Evolutionary conservation across 1,140 invertebrate genomes (phyloP), one percentile per base, ranked within the genome.

Genomic region (Hyles vespertilio): DNA sequence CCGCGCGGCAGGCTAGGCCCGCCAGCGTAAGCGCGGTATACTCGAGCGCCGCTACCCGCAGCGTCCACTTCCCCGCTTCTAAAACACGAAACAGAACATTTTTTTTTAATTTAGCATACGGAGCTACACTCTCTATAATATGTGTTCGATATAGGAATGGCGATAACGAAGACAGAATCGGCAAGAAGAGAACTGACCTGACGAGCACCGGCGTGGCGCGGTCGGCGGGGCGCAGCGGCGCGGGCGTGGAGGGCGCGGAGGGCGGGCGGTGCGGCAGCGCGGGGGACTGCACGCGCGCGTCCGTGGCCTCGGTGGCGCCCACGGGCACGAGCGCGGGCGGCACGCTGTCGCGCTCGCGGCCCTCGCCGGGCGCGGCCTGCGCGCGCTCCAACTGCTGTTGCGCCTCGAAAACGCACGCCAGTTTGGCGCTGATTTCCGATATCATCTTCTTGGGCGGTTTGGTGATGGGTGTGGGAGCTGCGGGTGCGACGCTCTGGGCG

Each of bases 381-480:
- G 32, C 58, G 50, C 43, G 32, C 44, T 32, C 49, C 46, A 40
- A 57, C 58, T 51, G 59, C 65, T 63, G 56, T 55, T 46, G 59
- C 51, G 65, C 61, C 2, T 82, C 80, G 54, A 81, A 84, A 3
- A 75, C 69, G n/a, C 67, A 65, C 46, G 80, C 79, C 5, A 89
- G 59, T 64, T 89, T 88, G 0, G 79, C 82, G 58, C 77, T 87
- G 12, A 87, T 86, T 63, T 89, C 87, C 2, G 84, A 84, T 65
- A 89, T 81, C 84, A 86, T 88, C 66, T 89, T 90, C 65, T 89
- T 89, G 2, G 83, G 83, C 9, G 86, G 89, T 58, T 89, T 89
- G 66, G 79, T 76, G 36, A 84, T 85, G 2, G 81, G 70, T 40
- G 66, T 81, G 6, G 63, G 40, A 12, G 51, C 47, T 12, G 47